phyloP scores from a whole-genome alignment of 2,888 invertebrate species.

The Thelaira solivaga region DNA sequence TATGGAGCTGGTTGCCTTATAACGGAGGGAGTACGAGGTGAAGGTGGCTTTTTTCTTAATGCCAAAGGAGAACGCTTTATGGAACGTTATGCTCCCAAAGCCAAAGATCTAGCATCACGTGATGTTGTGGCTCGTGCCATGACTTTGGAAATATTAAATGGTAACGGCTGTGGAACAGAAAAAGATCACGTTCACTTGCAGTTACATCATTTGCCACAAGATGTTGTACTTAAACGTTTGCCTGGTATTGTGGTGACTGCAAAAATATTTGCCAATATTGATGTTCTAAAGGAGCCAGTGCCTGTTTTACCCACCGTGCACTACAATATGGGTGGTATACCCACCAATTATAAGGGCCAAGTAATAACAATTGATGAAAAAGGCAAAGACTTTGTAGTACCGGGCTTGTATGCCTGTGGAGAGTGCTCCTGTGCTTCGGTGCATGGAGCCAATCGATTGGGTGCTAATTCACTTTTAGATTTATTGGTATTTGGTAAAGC shows the following conservation, averaged over 20 bases:
- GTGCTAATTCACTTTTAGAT: slow-evolving; percentile 98
- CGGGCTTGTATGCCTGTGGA: slow-evolving; percentile 95
- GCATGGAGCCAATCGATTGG: slow-evolving; percentile 99
- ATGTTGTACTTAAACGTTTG: slow-evolving; percentile 87
- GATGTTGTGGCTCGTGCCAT: slow-evolving; percentile 98
- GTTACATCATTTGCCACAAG: slow-evolving; percentile 95
- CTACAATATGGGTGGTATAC: slow-evolving; percentile 99
- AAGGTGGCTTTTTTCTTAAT: slow-evolving; percentile 97
- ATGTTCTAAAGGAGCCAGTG: slow-evolving; percentile 98
- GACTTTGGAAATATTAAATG: slow-evolving; percentile 97
- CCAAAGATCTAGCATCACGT: slow-evolving; percentile 97
- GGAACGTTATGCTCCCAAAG: slow-evolving; percentile 98
- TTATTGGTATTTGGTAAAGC: slow-evolving; percentile 98
- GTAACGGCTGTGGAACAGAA: slow-evolving; percentile 95
- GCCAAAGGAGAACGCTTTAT: slow-evolving; percentile 98
- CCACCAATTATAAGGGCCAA: slow-evolving; percentile 97
- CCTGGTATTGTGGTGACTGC: slow-evolving; percentile 99
- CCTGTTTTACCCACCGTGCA: slow-evolving; percentile 99
- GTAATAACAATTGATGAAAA: slow-evolving; percentile 78
- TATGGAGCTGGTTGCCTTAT: slow-evolving; percentile 99
- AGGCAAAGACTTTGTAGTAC: slow-evolving; percentile 79
- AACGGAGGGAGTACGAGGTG: slow-evolving; percentile 97
- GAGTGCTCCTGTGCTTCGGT: slow-evolving; percentile 97
- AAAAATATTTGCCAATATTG: slow-evolving; percentile 99
- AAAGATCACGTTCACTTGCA: slow-evolving; percentile 97